These are phyloP conservation scores for Leptarthrus brevirostris DNA, from an alignment of 2,888 invertebrate genomes.

Conservation along the genomic window DNA sequence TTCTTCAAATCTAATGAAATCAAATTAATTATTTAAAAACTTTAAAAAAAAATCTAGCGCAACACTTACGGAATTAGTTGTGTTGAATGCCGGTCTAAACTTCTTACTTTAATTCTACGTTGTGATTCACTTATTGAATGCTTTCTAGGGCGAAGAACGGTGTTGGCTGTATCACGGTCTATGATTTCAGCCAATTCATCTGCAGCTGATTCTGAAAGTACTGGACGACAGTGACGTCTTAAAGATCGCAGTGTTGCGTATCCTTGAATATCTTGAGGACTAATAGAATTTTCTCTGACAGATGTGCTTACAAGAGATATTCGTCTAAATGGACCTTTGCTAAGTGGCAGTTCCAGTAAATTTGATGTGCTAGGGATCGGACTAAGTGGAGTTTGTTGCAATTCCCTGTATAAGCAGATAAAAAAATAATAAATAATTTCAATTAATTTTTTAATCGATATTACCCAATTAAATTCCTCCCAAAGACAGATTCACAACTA, in stretches of 20 bases:
- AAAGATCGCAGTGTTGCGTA: slow-evolving; percentile 79
- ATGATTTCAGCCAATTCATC: slow-evolving; percentile 70
- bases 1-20: slow-evolving; percentile 61
- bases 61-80: slow-evolving; percentile 61
- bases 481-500: slow-evolving; percentile 81
- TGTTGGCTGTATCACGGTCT: slow-evolving; percentile 58
- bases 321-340: slow-evolving; percentile 59
- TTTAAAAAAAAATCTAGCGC: not conserved
- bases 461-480: slow-evolving; percentile 72
- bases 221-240: slow-evolving; percentile 75
- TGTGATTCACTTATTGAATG: slow-evolving; percentile 62
- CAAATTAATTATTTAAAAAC: slow-evolving; percentile 31
- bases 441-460: not conserved
- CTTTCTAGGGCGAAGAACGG: slow-evolving; percentile 60
- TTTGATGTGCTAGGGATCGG: slow-evolving; percentile 89
- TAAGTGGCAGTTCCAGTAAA: slow-evolving; percentile 69
- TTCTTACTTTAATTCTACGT: slow-evolving; percentile 64
- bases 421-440: slow-evolving; percentile 30
- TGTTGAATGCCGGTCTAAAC: slow-evolving; percentile 64
- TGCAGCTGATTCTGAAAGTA: slow-evolving; percentile 74
- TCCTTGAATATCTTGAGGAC: slow-evolving; percentile 81
- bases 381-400: slow-evolving; percentile 82
- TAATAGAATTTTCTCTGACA: slow-evolving; percentile 68
- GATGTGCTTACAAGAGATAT: slow-evolving; percentile 62
- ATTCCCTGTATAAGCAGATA: slow-evolving; percentile 68